Evolutionary conservation across 2,113 vertebrate species (phyloP).

Genomic region (Peromyscus californicus): DNA sequence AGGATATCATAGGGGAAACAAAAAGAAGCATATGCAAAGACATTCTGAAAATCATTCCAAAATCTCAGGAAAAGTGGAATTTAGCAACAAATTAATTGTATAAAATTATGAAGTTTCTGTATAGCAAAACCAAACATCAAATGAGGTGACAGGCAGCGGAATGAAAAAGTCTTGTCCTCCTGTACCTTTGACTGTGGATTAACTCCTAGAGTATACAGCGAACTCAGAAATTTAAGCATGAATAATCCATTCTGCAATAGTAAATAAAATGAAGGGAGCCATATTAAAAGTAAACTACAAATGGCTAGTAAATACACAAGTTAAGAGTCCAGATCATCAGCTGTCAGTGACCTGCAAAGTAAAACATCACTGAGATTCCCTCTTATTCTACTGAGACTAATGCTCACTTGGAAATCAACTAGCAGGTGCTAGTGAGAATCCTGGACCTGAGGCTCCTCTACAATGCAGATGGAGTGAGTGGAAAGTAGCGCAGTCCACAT

Average conservation of each 20-base stretch:
- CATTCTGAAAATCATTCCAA: too few relatives aligned
- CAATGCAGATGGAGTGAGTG: too few relatives aligned
- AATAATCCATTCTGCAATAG: not conserved
- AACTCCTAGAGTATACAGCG: not conserved
- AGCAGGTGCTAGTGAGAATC: not conserved
- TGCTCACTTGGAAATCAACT: not conserved
- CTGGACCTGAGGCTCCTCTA: too few relatives aligned
- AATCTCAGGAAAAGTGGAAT: too few relatives aligned
- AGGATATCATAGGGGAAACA: not conserved
- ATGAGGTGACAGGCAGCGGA: too few relatives aligned
- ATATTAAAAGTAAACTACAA: not conserved
- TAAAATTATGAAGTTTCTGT: not conserved
- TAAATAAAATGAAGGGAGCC: not conserved
- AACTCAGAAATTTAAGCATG: not conserved
- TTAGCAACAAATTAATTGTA: not conserved
- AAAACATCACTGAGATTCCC: not conserved
- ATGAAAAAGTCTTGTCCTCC: not conserved
- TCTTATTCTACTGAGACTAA: not conserved
- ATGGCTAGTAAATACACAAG: not conserved
- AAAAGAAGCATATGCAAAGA: not conserved
- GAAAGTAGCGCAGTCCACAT: not conserved
- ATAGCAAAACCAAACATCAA: not conserved
- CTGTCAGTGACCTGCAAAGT: not conserved
- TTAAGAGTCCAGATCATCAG: not conserved
- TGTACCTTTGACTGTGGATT: not conserved